These are phyloP conservation scores for Potorous gilbertii DNA, from an alignment of 2,797 vertebrate genomes.

Conservation along the genomic window DNA sequence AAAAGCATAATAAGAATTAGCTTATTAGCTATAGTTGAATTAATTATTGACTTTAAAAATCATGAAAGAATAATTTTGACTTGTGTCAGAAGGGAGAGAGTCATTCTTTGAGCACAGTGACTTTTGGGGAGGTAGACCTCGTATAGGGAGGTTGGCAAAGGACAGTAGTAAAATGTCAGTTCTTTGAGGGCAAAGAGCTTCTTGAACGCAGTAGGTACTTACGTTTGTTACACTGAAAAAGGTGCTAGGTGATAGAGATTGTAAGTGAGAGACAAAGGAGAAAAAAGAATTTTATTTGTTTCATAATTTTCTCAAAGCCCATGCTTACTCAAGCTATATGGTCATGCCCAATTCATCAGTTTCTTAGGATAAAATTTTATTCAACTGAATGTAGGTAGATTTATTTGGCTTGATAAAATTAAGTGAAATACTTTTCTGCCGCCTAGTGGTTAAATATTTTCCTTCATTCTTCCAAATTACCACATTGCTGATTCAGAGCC, in stretches of 20 bases:
- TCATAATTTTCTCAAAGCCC: not conserved
- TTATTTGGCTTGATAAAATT: not conserved
- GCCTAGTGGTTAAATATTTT: not conserved
- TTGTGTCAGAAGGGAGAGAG: not conserved
- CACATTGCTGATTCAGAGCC: not conserved
- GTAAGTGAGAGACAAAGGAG: not conserved
- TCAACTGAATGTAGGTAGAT: not conserved
- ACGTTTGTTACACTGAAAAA: not conserved
- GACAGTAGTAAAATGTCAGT: not conserved
- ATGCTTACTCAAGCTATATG: not conserved
- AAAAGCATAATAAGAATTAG: not conserved
- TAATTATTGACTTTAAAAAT: not conserved
- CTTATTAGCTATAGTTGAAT: not conserved
- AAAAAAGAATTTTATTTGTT: not conserved
- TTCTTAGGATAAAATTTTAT: not conserved
- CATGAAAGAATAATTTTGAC: not conserved
- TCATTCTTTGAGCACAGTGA: not conserved
- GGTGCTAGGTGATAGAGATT: not conserved
- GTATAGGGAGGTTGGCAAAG: not conserved
- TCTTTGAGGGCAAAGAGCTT: not conserved
- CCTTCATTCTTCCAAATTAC: not conserved
- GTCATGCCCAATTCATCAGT: not conserved
- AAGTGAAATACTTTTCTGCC: not conserved
- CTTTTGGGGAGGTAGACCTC: not conserved
- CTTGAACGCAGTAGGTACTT: not conserved